These are phyloP conservation scores for Danionella cerebrum DNA, from an alignment of 2,113 vertebrate species.

Conservation along the genomic window DNA sequence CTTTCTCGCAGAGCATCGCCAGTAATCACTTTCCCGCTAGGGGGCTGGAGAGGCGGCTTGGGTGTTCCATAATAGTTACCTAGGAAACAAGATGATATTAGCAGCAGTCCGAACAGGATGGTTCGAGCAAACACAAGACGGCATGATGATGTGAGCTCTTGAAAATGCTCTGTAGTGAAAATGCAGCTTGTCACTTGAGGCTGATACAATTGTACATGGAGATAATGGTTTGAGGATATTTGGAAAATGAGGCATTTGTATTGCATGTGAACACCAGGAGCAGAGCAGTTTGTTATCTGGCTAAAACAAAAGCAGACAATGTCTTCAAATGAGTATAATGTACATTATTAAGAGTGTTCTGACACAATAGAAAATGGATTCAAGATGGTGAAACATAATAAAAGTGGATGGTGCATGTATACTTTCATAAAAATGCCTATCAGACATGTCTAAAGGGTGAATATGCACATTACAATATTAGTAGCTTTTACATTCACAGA, in stretches of 20 bases:
- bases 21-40: slow-evolving; percentile 91
- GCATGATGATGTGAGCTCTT: slow-evolving; percentile 19
- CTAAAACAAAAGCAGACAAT: slow-evolving; percentile 55
- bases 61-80: slow-evolving; percentile 99
- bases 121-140: slow-evolving; percentile 26
- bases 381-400: too few relatives aligned
- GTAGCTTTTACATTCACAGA: too few relatives aligned
- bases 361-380: too few relatives aligned
- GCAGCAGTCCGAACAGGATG: slow-evolving; percentile 55
- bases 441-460: too few relatives aligned
- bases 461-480: too few relatives aligned
- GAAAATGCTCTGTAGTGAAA: background rate
- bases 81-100: slow-evolving; percentile 81
- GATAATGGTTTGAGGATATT: background rate
- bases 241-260: background rate
- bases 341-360: too few relatives aligned
- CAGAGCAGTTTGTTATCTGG: slow-evolving; percentile 58
- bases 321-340: slow-evolving; percentile 45
- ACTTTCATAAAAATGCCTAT: too few relatives aligned
- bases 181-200: background rate
- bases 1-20: slow-evolving; percentile 88
- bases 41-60: slow-evolving; percentile 95
- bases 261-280: slow-evolving; percentile 38
- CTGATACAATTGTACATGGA: background rate
- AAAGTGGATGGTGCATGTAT: too few relatives aligned